Evolutionary conservation across 2,888 invertebrate genomes (phyloP), one percentile per base, ranked within the genome.

Genomic region (Aethes cnicana): DNA sequence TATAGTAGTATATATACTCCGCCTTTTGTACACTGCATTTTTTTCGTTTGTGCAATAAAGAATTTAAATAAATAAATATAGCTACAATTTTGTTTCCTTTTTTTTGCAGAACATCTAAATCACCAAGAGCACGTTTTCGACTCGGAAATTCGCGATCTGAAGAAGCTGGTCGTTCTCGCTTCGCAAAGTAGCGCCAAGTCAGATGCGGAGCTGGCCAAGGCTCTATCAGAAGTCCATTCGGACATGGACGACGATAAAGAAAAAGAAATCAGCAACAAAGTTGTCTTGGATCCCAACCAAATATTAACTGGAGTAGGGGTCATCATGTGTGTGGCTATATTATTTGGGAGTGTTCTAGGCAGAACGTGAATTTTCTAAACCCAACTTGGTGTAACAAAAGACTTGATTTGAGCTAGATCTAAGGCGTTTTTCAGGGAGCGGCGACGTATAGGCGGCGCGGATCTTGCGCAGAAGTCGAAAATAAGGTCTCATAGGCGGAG

Each of bases 101-200:
- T 12, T 18, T 11, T 75, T 72, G 4, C 74, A 90, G 90, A 87
- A 0, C 86, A 88, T 58, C 59, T 90, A 2, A 78, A 81, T 43
- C 77, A 77, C 6, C 83, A 84, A 47, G 84, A 89, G 4, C 75
- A 75, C n/a, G 57, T 68, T 1, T 61, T 86, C 3, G 78, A 84
- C 16, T 57, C 61, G 0, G 83, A 87, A 56, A 76, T 90, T 1
- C 67, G 74, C 0, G 89, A 90, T 9, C 52, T 89, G 1, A 84
- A 81, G 21, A 74, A 80, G 0, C 56, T 84, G 0, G 76, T 90
- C 0, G 57, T 80, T 0, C 64, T 69, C 0, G 85, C 87, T 0
- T 82, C 89, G 0, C 80, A 81, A 18, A 72, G 69, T 2, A 86
- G 84, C 55, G 78, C 83, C 0, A 78, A 79, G 57, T 88, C 89